phyloP scores from a whole-genome alignment of 2,888 invertebrate species.

The Sceliomorpha sp. region DNA sequence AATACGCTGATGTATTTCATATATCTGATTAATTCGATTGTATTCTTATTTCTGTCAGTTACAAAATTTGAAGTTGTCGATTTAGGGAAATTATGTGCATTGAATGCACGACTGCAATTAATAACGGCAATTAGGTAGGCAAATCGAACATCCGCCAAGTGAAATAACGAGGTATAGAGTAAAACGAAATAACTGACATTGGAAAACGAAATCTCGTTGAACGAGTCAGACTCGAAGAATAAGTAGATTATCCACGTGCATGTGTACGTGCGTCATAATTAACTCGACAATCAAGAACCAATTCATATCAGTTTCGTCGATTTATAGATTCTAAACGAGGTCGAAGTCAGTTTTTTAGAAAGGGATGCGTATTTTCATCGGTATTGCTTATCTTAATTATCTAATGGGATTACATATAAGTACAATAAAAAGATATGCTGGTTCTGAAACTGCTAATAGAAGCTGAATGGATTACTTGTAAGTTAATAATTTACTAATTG shows the following conservation, averaged over 20 bases:
- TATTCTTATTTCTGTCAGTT: slow-evolving; percentile 1
- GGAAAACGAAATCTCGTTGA: slow-evolving; percentile 8
- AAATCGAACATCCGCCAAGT: slow-evolving; percentile 29
- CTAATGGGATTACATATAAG: too few relatives aligned
- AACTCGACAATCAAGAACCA: slow-evolving; percentile 30
- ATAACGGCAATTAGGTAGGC: slow-evolving; percentile 34
- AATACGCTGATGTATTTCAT: too few relatives aligned
- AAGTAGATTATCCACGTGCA: slow-evolving; percentile 40
- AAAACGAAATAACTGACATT: slow-evolving; percentile 17
- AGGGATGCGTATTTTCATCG: slow-evolving; percentile 24
- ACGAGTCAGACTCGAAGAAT: slow-evolving; percentile 32
- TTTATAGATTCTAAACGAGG: slow-evolving; percentile 15
- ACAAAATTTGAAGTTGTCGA: slow-evolving; percentile 20
- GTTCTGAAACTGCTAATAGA: too few relatives aligned
- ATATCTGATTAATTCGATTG: too few relatives aligned
- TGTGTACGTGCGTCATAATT: slow-evolving; percentile 28
- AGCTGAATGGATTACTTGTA: too few relatives aligned
- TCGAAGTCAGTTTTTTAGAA: slow-evolving; percentile 19
- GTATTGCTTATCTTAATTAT: too few relatives aligned
- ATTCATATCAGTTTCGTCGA: slow-evolving; percentile 36
- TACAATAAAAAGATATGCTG: too few relatives aligned
- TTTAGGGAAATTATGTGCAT: slow-evolving; percentile 16
- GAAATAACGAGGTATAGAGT: slow-evolving; percentile 11
- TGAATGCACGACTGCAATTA: slow-evolving; percentile 27
- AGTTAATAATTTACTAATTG: too few relatives aligned